Percentiles rank a stretch among this genome's conserved stretches.
Evolutionary conservation across 2,888 invertebrate genomes (phyloP).

Genomic region (Thysanoteuthis rhombus): DNA sequence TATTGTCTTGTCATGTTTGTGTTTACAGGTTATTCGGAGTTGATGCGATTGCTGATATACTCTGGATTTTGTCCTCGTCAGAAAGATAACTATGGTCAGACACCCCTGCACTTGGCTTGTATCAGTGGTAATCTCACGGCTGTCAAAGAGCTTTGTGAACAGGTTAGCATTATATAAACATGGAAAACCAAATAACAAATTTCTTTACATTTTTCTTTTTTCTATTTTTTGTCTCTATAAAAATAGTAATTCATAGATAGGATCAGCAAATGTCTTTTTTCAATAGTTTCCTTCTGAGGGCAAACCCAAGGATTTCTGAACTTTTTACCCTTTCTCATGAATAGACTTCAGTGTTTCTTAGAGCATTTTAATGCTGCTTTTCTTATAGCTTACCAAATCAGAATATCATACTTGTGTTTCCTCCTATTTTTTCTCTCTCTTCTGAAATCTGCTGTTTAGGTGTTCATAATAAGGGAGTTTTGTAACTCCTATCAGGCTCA

Average conservation of each 20-base stretch:
- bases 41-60: slow-evolving; percentile 87
- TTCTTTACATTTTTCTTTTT: background rate
- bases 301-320: too few species aligned
- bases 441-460: too few species aligned
- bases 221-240: too few species aligned
- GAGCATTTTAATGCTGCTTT: background rate
- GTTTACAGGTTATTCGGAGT: slow-evolving; percentile 75
- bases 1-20: background rate
- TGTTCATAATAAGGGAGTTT: too few species aligned
- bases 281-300: too few species aligned
- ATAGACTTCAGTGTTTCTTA: background rate
- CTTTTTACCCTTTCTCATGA: background rate
- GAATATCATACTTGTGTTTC: too few species aligned
- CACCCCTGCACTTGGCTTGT: slow-evolving; percentile 88
- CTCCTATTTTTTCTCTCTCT: too few species aligned
- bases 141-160: slow-evolving; percentile 87
- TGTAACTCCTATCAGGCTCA: too few species aligned
- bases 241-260: background rate
- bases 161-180: slow-evolving; percentile 71
- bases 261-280: background rate
- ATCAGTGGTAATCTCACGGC: slow-evolving; percentile 87
- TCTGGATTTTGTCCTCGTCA: slow-evolving; percentile 90
- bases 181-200: background rate
- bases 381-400: background rate
- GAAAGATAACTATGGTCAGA: slow-evolving; percentile 91